Evolutionary conservation across 2,113 vertebrate genomes (phyloP), one percentile per base, ranked within the genome.

Genomic region (Indicator indicator): DNA sequence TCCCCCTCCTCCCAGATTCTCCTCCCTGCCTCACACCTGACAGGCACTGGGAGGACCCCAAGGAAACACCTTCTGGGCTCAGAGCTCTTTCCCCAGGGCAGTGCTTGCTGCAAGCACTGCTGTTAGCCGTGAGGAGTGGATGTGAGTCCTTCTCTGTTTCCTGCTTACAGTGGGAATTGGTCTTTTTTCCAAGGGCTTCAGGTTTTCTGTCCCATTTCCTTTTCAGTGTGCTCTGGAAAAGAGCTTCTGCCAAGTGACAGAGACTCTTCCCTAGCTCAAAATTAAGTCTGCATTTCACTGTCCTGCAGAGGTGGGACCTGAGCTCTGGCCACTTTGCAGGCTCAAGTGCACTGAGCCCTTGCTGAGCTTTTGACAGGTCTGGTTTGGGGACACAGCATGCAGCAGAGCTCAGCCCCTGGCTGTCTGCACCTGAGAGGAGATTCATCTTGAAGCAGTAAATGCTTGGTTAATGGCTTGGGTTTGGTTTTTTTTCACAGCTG

Each of bases 161-260:
- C 44, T 30, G 19, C 33, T 92, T 69, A 72, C 4, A 75, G 32
- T 76, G 63, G 63, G 59, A 95, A 73, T 42, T 65, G 23, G 13
- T 3, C 9, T 69, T 30, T 16, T 18, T 24, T 16, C 8, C 50
- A 52, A 52, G 4, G 2, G 15, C 46, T 81, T 65, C 46, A 71
- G 38, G 3, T 62, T 90, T 88, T 86, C 81, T 89, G 30, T 55
- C 67, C 8, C 2, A 62, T 62, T 16, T 63, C 28, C 12, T 62
- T 90, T 82, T 50, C 58, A 82, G 26, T 23, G 20, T 63, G 4
- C n/a, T 90, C 74, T 85, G 90, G 76, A 88, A 90, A 93, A 96
- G 78, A 84, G 27, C 63, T 92, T 69, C 81, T 84, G 0, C 80
- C 74, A 73, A 76, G 67, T 82, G 68, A 68, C 44, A 75, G 81